These are phyloP conservation scores for Chaetodon auriga DNA, from an alignment of 2,113 vertebrate species.

Conservation along the genomic window DNA sequence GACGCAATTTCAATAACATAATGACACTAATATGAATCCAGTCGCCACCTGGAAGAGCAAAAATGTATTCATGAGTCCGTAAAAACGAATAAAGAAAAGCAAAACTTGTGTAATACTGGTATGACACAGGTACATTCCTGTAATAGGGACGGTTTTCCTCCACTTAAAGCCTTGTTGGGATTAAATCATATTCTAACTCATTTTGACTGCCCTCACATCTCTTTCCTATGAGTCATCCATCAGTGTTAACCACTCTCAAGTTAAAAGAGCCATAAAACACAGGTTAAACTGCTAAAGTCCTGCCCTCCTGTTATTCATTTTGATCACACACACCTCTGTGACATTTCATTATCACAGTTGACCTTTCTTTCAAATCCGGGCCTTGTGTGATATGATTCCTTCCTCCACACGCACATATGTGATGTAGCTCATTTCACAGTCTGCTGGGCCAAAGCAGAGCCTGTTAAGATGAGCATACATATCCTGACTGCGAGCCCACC, in stretches of 20 bases:
- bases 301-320: slow-evolving; percentile 15
- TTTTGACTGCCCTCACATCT: background rate
- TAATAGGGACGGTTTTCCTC: too few species aligned
- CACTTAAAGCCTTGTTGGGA: too few species aligned
- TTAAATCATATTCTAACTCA: background rate
- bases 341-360: slow-evolving; percentile 57
- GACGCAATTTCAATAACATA: background rate
- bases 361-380: slow-evolving; percentile 41
- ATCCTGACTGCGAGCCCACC: background rate
- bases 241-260: slow-evolving; percentile 14
- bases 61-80: too few species aligned
- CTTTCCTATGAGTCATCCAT: slow-evolving; percentile 7
- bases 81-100: too few species aligned
- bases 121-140: too few species aligned
- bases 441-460: slow-evolving; percentile 4
- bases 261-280: slow-evolving; percentile 34
- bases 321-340: slow-evolving; percentile 37
- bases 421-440: slow-evolving; percentile 64
- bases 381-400: slow-evolving; percentile 22
- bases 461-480: slow-evolving; percentile 12
- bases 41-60: too few species aligned
- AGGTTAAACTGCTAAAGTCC: slow-evolving; percentile 24
- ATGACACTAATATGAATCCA: background rate
- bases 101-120: too few species aligned
- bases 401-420: slow-evolving; percentile 20